Conservation (phyloP, 2,797 vertebrate species). For the Propithecus deckenii region DNA sequence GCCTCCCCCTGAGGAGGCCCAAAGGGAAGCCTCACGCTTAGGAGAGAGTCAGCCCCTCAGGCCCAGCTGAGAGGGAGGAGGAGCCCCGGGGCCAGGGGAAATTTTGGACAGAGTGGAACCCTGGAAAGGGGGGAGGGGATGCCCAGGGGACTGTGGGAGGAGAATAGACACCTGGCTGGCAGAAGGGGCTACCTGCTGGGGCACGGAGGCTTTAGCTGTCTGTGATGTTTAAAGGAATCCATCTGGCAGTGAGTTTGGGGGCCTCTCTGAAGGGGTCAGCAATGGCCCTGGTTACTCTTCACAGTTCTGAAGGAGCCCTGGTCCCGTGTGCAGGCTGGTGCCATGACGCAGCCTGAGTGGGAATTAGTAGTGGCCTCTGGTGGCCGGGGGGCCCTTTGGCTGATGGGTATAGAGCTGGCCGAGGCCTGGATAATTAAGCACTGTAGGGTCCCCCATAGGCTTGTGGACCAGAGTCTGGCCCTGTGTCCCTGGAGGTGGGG, state of each 20-base stretch:
- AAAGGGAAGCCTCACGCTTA: background rate
- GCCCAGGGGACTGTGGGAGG: background rate
- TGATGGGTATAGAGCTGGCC: background rate
- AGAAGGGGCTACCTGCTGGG: background rate
- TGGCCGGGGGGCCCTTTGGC: background rate
- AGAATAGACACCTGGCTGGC: background rate
- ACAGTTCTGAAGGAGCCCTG: background rate
- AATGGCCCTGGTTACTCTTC: background rate
- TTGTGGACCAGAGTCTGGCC: background rate
- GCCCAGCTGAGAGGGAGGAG: fast-evolving
- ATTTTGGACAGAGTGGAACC: background rate
- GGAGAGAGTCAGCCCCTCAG: background rate
- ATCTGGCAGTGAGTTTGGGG: background rate
- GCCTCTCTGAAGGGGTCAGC: background rate
- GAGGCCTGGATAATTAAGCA: background rate
- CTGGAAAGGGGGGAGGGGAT: background rate
- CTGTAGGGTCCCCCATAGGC: too few species aligned
- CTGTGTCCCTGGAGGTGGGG: background rate
- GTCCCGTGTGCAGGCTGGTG: fast-evolving
- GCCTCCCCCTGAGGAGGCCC: background rate
- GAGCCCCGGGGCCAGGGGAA: background rate
- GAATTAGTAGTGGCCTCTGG: background rate
- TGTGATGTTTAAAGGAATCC: background rate
- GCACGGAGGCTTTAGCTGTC: background rate
- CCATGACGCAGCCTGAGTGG: background rate